Base-by-base conservation (phyloP, 2,888 invertebrate genomes). In the Minunthozetes semirufus region DNA sequence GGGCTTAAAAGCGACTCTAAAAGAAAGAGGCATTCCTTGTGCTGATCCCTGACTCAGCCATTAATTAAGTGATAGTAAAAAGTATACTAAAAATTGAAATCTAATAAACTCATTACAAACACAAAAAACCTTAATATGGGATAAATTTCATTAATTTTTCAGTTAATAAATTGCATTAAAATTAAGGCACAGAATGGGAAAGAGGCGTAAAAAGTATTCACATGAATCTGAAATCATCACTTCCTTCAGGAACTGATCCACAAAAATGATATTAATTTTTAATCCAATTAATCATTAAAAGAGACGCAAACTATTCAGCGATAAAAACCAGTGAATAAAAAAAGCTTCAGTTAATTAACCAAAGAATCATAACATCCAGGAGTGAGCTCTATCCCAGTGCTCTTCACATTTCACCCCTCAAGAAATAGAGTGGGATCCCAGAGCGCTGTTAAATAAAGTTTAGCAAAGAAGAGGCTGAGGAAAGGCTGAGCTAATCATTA, bases 401-500 rank as follows among this genome's bases (percentile, higher is more conserved):
- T 27, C 61, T 29, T 6, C 27, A 48, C 17, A 48, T 8, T 17
- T 4, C 3, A 17, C 11, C 48, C 53, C 53, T 53, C 22, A 19
- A 61, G 61, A 56, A 15, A 56, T 5, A 27, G 27, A 61, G 61
- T 15, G n/a, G 42, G 6, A 22, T 22, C 15, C 61, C 33, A 8
- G 17, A 29, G 61, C 29, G 27, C 27, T 61, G 29, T 11, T 25
- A 29, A 61, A 19, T 29, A 25, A 59, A n/a, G n/a, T n/a, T n/a
- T n/a, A n/a, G 61, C 15, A 61, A 61, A 61, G 61, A 61, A 61
- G 61, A n/a, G 17, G 66, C 29, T 22, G 38, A 66, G 38, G 42
- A 42, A 66, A 66, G 42, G 66, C 66, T 66, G 66, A 66, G 66
- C 66, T 66, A 66, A 66, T 66, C 66, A 66, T 66, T 66, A 66